Evolutionary conservation across 2,888 invertebrate genomes (phyloP).

Genomic region (Silvanus unidentatus): DNA sequence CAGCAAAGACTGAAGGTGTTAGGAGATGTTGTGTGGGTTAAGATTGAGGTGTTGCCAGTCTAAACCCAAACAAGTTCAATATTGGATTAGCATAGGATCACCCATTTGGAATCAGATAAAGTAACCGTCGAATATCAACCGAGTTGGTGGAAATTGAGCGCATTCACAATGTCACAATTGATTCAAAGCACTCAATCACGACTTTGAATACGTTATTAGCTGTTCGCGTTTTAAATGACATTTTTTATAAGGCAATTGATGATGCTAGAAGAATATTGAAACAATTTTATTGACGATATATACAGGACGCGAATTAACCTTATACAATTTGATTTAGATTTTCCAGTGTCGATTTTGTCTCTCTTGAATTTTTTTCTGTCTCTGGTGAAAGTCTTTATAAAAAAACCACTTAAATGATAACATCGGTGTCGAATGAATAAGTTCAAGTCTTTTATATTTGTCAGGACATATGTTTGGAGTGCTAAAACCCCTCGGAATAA

Average conservation of each 20-base stretch:
- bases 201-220: neutral
- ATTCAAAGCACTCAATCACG: neutral
- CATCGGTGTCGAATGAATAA: constrained; percentile 31
- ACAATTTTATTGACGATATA: too few species aligned
- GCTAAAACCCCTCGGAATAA: constrained; percentile 24
- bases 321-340: too few species aligned
- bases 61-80: constrained; percentile 8
- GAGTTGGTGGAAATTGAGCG: neutral
- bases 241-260: constrained; percentile 1
- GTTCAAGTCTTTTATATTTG: constrained; percentile 26
- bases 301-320: too few species aligned
- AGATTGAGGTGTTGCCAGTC: constrained; percentile 11
- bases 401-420: constrained; percentile 31
- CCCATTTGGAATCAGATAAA: constrained; percentile 9
- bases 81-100: constrained; percentile 14
- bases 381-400: neutral
- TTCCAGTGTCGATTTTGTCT: too few species aligned
- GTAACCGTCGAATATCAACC: constrained; percentile 2
- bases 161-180: neutral
- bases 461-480: constrained; percentile 24
- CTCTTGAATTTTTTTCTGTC: too few species aligned
- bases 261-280: neutral
- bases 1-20: too few species aligned
- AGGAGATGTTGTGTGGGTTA: too few species aligned
- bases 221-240: neutral